These are phyloP conservation scores for Nematopogon swammerdamellus DNA, from an alignment of 2,888 invertebrate species.

Conservation along the genomic window DNA sequence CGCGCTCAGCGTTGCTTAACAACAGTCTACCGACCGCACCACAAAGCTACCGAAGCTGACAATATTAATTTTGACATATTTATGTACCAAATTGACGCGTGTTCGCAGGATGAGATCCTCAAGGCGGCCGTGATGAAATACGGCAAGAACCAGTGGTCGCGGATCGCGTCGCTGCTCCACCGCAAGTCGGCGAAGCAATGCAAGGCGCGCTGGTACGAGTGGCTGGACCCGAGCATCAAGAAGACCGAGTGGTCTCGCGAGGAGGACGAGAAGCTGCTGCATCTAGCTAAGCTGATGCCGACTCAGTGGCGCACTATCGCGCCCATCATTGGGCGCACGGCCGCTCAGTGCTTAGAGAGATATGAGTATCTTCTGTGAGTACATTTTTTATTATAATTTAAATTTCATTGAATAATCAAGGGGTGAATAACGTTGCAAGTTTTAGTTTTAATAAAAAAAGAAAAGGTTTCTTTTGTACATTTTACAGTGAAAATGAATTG, in stretches of 20 bases:
- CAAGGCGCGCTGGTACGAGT: constrained; percentile 99
- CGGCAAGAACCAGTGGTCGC: constrained; percentile 99
- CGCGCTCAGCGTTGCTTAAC: too few species aligned
- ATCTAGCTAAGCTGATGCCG: constrained; percentile 98
- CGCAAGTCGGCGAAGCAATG: constrained; percentile 99
- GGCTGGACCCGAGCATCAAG: constrained; percentile 99
- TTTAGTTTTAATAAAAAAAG: too few species aligned
- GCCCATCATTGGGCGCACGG: constrained; percentile 97
- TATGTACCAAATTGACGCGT: too few species aligned
- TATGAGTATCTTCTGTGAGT: constrained; percentile 93
- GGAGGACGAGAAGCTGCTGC: constrained; percentile 96
- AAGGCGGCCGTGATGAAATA: constrained; percentile 99
- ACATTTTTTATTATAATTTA: not conserved
- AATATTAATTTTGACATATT: too few species aligned
- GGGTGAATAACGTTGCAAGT: too few species aligned
- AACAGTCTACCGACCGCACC: too few species aligned
- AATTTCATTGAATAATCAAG: too few species aligned
- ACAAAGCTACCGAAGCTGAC: too few species aligned
- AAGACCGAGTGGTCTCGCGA: constrained; percentile 99
- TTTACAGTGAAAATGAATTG: too few species aligned
- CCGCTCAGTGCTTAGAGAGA: constrained; percentile 96
- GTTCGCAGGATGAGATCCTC: constrained; percentile 96
- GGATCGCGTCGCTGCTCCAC: constrained; percentile 96
- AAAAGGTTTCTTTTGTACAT: too few species aligned
- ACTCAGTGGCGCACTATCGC: constrained; percentile 99